Percentiles rank a stretch among this genome's conserved stretches.
These are phyloP conservation scores for Neoitamus cyanurus DNA, from an alignment of 2,888 invertebrate genomes.

Conservation along the genomic window DNA sequence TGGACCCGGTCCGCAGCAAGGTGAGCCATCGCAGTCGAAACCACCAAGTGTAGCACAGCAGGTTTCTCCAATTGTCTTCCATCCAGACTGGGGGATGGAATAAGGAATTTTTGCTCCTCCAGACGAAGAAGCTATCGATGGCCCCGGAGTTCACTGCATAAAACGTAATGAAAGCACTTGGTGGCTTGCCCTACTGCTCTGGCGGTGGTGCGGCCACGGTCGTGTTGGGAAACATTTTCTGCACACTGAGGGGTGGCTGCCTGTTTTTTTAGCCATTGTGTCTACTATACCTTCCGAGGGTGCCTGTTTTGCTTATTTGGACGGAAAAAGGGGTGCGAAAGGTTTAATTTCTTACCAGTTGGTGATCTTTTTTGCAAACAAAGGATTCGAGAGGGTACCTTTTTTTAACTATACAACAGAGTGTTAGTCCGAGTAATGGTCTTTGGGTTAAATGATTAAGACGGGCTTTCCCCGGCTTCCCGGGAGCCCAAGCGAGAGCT, in stretches of 20 bases:
- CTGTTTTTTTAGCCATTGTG: constrained; percentile 27
- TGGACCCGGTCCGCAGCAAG: not conserved
- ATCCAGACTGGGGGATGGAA: not conserved
- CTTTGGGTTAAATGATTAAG: constrained; percentile 44
- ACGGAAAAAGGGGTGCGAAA: constrained; percentile 50
- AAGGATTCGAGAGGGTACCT: constrained; percentile 28
- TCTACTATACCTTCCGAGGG: constrained; percentile 24
- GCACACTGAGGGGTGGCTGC: not conserved
- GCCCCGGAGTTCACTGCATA: constrained; percentile 22
- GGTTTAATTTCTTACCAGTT: constrained; percentile 50
- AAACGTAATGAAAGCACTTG: constrained; percentile 47
- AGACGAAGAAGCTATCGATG: not conserved
- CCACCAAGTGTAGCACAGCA: constrained; percentile 24
- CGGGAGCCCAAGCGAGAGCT: not conserved
- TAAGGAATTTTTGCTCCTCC: not conserved
- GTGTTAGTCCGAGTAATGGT: constrained; percentile 48
- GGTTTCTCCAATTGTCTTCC: constrained; percentile 22
- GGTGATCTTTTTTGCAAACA: constrained; percentile 44
- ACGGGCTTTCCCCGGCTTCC: constrained; percentile 9
- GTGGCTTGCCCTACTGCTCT: constrained; percentile 33
- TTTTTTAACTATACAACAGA: constrained; percentile 12
- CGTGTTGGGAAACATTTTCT: constrained; percentile 44
- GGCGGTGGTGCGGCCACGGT: constrained; percentile 41
- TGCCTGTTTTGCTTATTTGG: constrained; percentile 38
- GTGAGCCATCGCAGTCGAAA: constrained; percentile 21